These are phyloP conservation scores for Agonopterix alstromeriana DNA, from an alignment of 2,888 invertebrate species.

Conservation along the genomic window DNA sequence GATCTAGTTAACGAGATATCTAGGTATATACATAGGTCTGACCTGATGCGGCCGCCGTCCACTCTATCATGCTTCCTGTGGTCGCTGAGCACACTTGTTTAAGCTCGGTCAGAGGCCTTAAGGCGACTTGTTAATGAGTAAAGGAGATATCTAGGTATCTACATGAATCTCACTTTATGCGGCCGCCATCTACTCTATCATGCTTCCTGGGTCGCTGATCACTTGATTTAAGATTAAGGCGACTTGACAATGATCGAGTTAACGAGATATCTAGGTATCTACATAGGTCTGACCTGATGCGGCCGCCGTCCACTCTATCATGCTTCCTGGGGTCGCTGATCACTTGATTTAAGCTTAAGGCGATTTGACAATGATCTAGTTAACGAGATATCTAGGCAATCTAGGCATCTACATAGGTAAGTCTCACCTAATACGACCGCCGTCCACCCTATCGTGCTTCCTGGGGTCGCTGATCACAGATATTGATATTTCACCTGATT, in stretches of 20 bases:
- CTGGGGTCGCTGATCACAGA: conserved; percentile 56
- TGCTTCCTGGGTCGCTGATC: conserved; percentile 52
- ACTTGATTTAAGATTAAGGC: conserved; percentile 31
- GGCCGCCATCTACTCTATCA: conserved; percentile 42
- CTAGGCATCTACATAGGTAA: background rate
- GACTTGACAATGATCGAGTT: no score
- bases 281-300: conserved; percentile 40
- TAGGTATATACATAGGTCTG: conserved; percentile 5
- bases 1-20: no score
- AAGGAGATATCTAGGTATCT: no score
- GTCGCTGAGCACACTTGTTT: conserved; percentile 62
- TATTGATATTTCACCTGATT: conserved; percentile 54
- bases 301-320: conserved; percentile 40
- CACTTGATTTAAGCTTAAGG: conserved; percentile 45
- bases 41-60: conserved; percentile 54
- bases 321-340: conserved; percentile 54
- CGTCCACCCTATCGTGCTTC: conserved; percentile 46
- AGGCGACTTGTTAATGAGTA: no score
- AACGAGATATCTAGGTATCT: no score
- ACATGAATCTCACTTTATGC: conserved; percentile 39
- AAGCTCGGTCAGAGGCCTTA: conserved; percentile 22
- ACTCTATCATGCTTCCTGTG: conserved; percentile 39
- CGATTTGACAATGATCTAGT: no score
- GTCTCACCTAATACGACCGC: conserved; percentile 50
- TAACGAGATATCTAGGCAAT: no score